Conservation (phyloP, 2,113 vertebrate species). For the Bettongia penicillata region DNA sequence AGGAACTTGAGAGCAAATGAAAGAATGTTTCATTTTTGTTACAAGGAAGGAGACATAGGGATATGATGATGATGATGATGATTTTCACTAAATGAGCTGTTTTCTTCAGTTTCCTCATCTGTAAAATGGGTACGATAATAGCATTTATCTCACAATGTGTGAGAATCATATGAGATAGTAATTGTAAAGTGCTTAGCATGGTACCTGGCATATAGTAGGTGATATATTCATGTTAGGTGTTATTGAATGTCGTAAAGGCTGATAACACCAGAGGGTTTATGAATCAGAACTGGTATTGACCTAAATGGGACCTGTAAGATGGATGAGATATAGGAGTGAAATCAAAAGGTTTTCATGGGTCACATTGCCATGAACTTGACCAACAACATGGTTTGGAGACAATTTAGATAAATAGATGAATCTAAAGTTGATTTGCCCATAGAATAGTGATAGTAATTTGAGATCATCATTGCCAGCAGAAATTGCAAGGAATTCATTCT, state of each 20-base stretch:
- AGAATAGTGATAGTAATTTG: not conserved
- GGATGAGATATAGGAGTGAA: not conserved
- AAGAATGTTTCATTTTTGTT: not conserved
- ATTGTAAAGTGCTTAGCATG: not conserved
- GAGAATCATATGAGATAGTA: not conserved
- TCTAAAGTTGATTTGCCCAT: not conserved
- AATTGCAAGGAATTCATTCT: not conserved
- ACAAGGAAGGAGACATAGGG: not conserved
- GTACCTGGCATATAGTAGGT: not conserved
- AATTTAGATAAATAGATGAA: not conserved
- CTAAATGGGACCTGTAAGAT: not conserved
- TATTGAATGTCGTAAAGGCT: not conserved
- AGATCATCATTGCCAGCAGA: not conserved
- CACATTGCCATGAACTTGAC: not conserved
- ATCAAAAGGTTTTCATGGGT: not conserved
- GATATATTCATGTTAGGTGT: not conserved
- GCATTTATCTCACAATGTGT: not conserved
- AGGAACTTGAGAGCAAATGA: not conserved
- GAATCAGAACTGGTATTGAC: not conserved
- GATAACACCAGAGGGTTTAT: not conserved
- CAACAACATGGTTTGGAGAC: not conserved
- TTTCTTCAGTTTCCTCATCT: not conserved
- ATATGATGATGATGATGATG: not conserved
- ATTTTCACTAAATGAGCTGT: not conserved
- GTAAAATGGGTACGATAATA: not conserved